phyloP scores from a whole-genome alignment of 2,113 vertebrate genomes.

The Mesoclemmys tuberculata region DNA sequence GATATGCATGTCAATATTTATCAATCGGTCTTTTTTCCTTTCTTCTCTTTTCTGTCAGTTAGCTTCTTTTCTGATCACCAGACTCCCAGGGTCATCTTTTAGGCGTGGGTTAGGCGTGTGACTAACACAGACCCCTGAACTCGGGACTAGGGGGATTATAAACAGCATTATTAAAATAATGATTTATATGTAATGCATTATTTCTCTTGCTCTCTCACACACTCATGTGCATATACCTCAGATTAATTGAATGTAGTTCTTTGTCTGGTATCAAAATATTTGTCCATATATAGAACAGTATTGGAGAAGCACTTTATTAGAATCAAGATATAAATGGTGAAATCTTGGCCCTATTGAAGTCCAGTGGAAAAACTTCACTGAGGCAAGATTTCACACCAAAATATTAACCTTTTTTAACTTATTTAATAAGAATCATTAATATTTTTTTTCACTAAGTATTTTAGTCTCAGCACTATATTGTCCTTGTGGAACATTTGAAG shows the following conservation, averaged over 20 bases:
- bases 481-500: not conserved
- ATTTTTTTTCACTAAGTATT: not conserved
- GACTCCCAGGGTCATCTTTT: not conserved
- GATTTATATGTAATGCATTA: not conserved
- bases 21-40: not conserved
- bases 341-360: not conserved
- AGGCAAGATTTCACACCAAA: not conserved
- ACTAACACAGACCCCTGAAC: not conserved
- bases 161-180: not conserved
- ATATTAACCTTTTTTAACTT: not conserved
- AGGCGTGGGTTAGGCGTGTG: too few species aligned
- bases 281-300: not conserved
- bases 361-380: not conserved
- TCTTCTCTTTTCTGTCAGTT: not conserved
- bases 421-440: not conserved
- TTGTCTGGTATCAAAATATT: not conserved
- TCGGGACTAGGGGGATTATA: not conserved
- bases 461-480: not conserved
- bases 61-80: not conserved
- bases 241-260: not conserved
- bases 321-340: not conserved
- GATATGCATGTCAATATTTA: not conserved
- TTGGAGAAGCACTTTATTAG: not conserved
- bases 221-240: not conserved
- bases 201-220: not conserved